A percentile compares a stretch with the other conserved stretches of the same genome.
phyloP scores from a whole-genome alignment of 2,888 invertebrate species.

The Rhodophaea formosa region DNA sequence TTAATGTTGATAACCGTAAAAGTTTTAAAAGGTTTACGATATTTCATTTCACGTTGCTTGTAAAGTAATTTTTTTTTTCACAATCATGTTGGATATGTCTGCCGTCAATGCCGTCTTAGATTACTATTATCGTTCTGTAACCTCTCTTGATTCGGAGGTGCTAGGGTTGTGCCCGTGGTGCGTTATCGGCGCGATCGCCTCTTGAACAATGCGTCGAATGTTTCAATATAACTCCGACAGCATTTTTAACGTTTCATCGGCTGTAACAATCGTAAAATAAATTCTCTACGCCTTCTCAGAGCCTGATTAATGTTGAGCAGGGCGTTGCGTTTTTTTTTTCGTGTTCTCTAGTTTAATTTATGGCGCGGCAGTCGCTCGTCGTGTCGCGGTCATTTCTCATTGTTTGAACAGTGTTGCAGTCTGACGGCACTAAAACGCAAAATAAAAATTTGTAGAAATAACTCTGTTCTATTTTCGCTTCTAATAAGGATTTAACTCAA shows the following conservation, averaged over 20 bases:
- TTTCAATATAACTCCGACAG: slow-evolving; percentile 78
- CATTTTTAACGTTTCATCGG: slow-evolving; percentile 80
- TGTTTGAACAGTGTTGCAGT: slow-evolving; percentile 31
- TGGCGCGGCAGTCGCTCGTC: slow-evolving; percentile 49
- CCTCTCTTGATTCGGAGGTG: background rate
- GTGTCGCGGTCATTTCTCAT: slow-evolving; percentile 38
- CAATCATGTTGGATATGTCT: too few species aligned
- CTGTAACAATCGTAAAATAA: slow-evolving; percentile 80
- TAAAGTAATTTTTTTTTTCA: too few species aligned
- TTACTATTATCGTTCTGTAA: background rate
- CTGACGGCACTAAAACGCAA: background rate
- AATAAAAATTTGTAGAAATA: background rate
- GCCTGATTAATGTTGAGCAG: slow-evolving; percentile 80
- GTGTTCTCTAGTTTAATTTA: slow-evolving; percentile 73
- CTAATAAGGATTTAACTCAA: too few species aligned
- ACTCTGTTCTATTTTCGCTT: background rate
- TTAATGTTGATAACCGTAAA: too few species aligned
- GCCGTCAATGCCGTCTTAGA: background rate
- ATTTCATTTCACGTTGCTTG: too few species aligned
- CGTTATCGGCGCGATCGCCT: slow-evolving; percentile 73
- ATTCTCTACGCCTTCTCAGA: slow-evolving; percentile 78
- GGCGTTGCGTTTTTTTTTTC: slow-evolving; percentile 66
- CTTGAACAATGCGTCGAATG: slow-evolving; percentile 76
- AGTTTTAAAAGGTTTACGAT: too few species aligned
- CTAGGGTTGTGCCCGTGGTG: slow-evolving; percentile 44